phyloP scores from a whole-genome alignment of 2,888 invertebrate genomes.

The Metopia argyrocephala region DNA sequence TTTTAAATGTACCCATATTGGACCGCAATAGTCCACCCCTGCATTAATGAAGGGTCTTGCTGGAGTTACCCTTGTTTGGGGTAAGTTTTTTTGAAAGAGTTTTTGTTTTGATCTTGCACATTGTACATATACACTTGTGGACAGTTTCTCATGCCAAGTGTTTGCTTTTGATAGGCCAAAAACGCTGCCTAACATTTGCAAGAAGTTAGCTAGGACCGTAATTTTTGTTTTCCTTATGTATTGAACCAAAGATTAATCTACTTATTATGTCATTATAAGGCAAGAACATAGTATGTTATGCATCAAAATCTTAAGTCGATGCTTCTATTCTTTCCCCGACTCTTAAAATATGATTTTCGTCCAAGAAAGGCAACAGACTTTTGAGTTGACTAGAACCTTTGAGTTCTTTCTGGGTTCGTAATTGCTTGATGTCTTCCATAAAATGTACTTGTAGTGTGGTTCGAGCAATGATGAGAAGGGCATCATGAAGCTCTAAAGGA shows the following conservation, averaged over 20 bases:
- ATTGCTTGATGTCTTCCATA: background rate
- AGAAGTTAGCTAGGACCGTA: background rate
- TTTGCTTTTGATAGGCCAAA: background rate
- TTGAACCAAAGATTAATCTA: background rate
- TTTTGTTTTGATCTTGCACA: slow-evolving; percentile 2
- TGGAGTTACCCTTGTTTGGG: slow-evolving; percentile 36
- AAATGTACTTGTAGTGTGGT: background rate
- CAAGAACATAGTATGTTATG: slow-evolving; percentile 23
- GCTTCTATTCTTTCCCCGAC: slow-evolving; percentile 66
- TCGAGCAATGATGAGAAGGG: background rate
- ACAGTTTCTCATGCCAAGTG: background rate
- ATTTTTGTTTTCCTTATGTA: background rate
- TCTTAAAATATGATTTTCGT: background rate
- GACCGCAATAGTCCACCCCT: slow-evolving; percentile 20
- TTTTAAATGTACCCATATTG: slow-evolving; percentile 13
- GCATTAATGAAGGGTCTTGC: no score
- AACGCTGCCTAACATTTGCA: background rate
- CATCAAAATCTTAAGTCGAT: slow-evolving; percentile 30
- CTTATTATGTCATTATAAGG: slow-evolving; percentile 52
- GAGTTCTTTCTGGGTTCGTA: no score
- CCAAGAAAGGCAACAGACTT: background rate
- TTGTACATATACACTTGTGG: background rate
- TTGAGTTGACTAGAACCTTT: background rate
- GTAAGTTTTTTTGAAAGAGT: slow-evolving; percentile 12
- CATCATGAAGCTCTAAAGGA: no score